A percentile compares a stretch with the other conserved stretches of the same genome.
phyloP scores from a whole-genome alignment of 2,113 vertebrate genomes.

The Rhinopomastus cyanomelas region DNA sequence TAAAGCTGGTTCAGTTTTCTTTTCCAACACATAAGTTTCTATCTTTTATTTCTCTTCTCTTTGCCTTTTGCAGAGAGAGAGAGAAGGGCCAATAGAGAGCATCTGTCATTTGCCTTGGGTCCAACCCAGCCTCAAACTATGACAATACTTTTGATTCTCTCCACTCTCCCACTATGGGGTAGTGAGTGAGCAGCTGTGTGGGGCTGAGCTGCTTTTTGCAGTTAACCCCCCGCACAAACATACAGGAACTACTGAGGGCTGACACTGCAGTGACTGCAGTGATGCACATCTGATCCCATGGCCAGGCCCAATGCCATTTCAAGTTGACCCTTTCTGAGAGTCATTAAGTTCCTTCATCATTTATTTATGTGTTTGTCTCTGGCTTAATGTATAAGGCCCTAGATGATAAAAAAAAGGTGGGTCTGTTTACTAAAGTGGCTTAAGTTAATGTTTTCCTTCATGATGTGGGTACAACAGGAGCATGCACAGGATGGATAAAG shows the following conservation, averaged over 20 bases:
- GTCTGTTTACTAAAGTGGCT: neutral
- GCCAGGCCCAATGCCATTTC: neutral
- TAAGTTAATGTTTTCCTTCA: neutral
- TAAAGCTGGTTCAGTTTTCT: too few species aligned
- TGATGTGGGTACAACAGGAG: neutral
- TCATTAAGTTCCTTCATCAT: neutral
- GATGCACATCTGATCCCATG: neutral
- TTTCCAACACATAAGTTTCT: too few species aligned
- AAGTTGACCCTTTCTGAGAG: neutral
- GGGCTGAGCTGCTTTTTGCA: neutral
- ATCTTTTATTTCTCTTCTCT: too few species aligned
- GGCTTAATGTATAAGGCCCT: neutral
- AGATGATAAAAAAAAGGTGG: fast-evolving
- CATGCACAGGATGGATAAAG: neutral
- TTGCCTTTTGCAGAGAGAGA: too few species aligned
- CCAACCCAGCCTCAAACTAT: too few species aligned
- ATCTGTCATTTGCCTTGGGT: too few species aligned
- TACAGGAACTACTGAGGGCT: neutral
- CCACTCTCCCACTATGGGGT: too few species aligned
- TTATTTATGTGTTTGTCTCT: neutral
- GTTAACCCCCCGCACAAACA: neutral
- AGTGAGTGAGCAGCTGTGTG: neutral
- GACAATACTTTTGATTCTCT: neutral
- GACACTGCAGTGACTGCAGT: neutral
- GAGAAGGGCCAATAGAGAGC: too few species aligned